phyloP scores from a whole-genome alignment of 2,797 vertebrate genomes.

The Eleutherodactylus coqui region DNA sequence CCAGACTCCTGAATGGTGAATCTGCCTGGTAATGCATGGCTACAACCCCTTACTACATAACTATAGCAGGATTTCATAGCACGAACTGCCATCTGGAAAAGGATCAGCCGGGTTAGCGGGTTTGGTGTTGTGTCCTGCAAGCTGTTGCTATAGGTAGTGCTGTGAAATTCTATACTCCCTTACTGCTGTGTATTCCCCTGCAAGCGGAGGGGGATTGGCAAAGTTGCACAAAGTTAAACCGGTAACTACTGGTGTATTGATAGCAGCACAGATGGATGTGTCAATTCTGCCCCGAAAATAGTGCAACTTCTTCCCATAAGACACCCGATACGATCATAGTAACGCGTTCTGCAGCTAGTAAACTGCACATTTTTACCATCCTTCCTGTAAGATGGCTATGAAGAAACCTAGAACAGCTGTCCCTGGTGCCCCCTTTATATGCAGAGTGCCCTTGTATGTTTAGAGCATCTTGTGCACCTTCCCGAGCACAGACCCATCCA shows the following conservation, averaged over 20 bases:
- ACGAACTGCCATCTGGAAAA: not conserved
- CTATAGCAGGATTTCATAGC: too few species aligned
- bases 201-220: not conserved
- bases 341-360: conserved; percentile 25
- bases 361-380: conserved; percentile 1
- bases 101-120: not conserved
- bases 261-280: conserved; percentile 11
- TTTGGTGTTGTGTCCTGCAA: not conserved
- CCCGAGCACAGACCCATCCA: not conserved
- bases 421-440: conserved; percentile 27
- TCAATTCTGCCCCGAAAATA: not conserved
- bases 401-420: conserved; percentile 38
- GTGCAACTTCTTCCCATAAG: conserved; percentile 44
- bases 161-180: conserved; percentile 6
- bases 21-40: too few species aligned
- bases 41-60: too few species aligned
- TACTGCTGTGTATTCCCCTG: not conserved
- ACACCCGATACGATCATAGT: not conserved
- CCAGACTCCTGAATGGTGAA: too few species aligned
- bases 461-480: not conserved
- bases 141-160: not conserved
- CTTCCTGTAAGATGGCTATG: conserved; percentile 39
- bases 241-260: not conserved
- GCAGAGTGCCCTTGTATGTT: not conserved
- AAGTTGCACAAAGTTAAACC: not conserved